Conservation (phyloP, 2,888 invertebrate genomes). For the Diabrotica balteata region DNA sequence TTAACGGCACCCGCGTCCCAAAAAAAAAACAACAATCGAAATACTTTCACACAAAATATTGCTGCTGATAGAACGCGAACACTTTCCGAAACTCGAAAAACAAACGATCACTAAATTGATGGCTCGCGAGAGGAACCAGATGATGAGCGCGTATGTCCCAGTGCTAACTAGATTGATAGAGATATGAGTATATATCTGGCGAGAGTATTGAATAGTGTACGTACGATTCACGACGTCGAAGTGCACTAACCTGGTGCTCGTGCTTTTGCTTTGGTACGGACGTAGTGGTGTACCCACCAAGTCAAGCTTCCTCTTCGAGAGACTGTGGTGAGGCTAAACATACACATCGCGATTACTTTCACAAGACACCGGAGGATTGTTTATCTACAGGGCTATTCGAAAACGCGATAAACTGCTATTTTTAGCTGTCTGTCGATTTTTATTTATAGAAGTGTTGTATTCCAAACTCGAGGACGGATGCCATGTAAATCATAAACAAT, state of each 20-base stretch:
- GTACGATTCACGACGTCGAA: constrained; percentile 37
- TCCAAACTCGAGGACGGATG: no score
- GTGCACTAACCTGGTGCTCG: constrained; percentile 56
- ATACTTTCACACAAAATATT: constrained; percentile 21
- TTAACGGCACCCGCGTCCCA: constrained; percentile 13
- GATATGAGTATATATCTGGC: constrained; percentile 5
- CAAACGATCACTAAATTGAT: neutral
- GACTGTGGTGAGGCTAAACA: constrained; percentile 1
- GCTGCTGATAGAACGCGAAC: constrained; percentile 1
- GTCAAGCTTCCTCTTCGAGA: constrained; percentile 20
- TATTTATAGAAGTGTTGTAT: no score
- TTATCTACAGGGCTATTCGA: neutral
- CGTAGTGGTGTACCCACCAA: constrained; percentile 8
- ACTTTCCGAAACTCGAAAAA: constrained; percentile 3
- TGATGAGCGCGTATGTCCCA: constrained; percentile 5
- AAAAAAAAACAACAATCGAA: constrained; percentile 7
- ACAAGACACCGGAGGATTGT: constrained; percentile 2
- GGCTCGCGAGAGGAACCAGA: constrained; percentile 9
- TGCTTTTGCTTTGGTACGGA: constrained; percentile 4
- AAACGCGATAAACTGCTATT: no score
- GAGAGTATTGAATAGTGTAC: constrained; percentile 25
- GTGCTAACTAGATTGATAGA: constrained; percentile 15
- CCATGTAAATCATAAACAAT: no score
- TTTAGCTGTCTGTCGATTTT: no score
- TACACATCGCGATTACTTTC: constrained; percentile 9